Conservation (phyloP, 2,888 invertebrate species). For the Bellardia pandia region DNA sequence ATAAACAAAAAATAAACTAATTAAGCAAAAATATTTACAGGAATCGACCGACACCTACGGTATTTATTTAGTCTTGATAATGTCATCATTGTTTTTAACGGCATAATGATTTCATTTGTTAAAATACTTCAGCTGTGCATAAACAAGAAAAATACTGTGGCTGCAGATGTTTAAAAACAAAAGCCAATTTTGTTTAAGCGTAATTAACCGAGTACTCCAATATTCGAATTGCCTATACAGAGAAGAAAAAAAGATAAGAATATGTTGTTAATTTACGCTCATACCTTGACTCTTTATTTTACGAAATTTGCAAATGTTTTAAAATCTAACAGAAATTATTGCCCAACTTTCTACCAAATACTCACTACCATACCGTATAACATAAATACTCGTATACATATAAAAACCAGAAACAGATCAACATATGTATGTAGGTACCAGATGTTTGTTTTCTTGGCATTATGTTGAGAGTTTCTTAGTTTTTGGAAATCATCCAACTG, state of each 20-base stretch:
- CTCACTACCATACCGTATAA: not conserved
- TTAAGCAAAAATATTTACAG: not conserved
- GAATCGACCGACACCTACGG: not conserved
- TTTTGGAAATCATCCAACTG: constrained; percentile 58
- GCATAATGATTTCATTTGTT: constrained; percentile 23
- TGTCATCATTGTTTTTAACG: constrained; percentile 5
- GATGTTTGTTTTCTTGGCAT: constrained; percentile 40
- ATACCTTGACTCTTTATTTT: constrained; percentile 37
- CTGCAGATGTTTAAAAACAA: constrained; percentile 49
- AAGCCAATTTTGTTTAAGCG: not conserved
- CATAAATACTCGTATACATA: not conserved
- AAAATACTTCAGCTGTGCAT: constrained; percentile 32
- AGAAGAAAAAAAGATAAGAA: not conserved
- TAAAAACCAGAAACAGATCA: constrained; percentile 1
- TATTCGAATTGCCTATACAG: not conserved
- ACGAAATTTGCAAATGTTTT: constrained; percentile 34
- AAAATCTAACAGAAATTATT: constrained; percentile 45
- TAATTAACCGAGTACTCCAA: not conserved
- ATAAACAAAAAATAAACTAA: not conserved
- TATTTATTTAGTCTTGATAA: constrained; percentile 11
- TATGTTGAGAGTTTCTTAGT: constrained; percentile 26
- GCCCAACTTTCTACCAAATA: constrained; percentile 41
- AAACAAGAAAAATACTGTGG: constrained; percentile 6
- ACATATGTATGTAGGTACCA: not conserved
- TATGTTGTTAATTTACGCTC: constrained; percentile 36